Base-by-base conservation (phyloP, 2,888 invertebrate genomes). In the Drosophila fungiperda region DNA sequence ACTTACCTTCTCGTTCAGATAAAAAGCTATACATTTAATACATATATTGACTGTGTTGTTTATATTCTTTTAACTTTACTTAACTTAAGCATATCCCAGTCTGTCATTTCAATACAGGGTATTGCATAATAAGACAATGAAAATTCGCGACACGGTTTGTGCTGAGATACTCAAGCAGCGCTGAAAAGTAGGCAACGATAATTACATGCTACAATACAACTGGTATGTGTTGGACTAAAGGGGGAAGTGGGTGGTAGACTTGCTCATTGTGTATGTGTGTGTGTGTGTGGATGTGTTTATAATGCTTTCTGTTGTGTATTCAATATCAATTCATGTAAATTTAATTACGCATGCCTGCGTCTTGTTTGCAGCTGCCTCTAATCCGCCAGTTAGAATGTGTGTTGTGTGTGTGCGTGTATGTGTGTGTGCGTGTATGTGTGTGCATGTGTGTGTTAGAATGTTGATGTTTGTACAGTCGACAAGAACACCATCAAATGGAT, bases 311-410 rank as follows among this genome's bases (percentile, higher is more conserved):
- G 48, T 32, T 72, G 68, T 74, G 71, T 84, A 82, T 78, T 89
- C 88, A 87, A 85, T 85, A 85, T 84, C 84, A 85, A 88, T 86
- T 87, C 90, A 87, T 87, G 90, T 86, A 90, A 90, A 87, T 87
- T 87, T 90, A 90, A 87, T 87, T 88, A 87, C 87, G 87, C 89
- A 80, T 89, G 85, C 88, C 77, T 75, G 83, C 85, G 66, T 73
- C 85, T 65, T 89, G 84, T 84, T 87, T 84, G 87, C 82, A 80
- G 17, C 40, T 78, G 73, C 62, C 77, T 20, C 48, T 76, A 35
- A 55, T 54, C 60, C 52, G 50, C 32, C 35, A 62, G 55, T 50
- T 55, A 36, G 66, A 38, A 50, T 49, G 26, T 55, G 20, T 12
- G 9, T 26, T 17, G 6, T n/a, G 12, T 36, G 26, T 26, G 26